Conservation (phyloP, 2,888 invertebrate species). For the Aromia moschata region DNA sequence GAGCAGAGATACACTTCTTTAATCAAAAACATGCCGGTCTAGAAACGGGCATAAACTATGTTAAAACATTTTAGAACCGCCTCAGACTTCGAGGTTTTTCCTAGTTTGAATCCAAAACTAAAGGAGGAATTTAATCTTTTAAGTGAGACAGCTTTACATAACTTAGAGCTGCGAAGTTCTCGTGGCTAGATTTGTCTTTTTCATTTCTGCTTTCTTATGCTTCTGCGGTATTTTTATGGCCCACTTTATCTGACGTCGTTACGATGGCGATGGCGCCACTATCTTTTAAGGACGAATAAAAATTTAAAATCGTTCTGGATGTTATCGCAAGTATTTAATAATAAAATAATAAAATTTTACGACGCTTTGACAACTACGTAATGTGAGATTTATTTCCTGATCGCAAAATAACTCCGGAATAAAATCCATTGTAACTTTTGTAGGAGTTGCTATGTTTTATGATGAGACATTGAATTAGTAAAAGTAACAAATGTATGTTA, state of each 20-base stretch:
- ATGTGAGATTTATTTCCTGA: conserved; percentile 14
- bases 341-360: conserved; percentile 18
- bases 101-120: too few species aligned
- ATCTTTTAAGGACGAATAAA: conserved; percentile 15
- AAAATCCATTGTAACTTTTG: too few species aligned
- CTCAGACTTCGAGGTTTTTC: too few species aligned
- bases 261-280: conserved; percentile 18
- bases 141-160: conserved; percentile 4
- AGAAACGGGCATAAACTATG: too few species aligned
- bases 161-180: conserved; percentile 3
- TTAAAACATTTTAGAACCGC: too few species aligned
- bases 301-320: neutral
- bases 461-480: too few species aligned
- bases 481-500: too few species aligned
- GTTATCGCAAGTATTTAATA: conserved; percentile 23
- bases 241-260: conserved; percentile 19
- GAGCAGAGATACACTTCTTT: too few species aligned
- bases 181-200: conserved; percentile 11
- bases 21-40: too few species aligned
- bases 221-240: conserved; percentile 23
- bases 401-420: neutral
- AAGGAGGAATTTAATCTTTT: conserved; percentile 25
- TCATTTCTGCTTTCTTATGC: conserved; percentile 20
- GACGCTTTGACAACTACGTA: conserved; percentile 7
- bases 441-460: too few species aligned